These are phyloP conservation scores for Diuraphis noxia DNA, from an alignment of 1,140 invertebrate species.

Conservation along the genomic window DNA sequence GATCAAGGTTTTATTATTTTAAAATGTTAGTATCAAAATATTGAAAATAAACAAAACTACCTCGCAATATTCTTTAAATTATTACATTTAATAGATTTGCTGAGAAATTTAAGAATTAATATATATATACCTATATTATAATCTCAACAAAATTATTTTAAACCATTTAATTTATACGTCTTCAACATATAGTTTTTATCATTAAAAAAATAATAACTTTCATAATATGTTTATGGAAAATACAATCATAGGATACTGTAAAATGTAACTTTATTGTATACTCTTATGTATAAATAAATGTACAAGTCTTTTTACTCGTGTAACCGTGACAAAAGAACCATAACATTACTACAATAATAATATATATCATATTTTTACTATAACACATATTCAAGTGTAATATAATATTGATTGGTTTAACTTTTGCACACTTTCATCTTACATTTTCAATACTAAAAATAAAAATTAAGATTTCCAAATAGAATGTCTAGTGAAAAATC, in stretches of 20 bases:
- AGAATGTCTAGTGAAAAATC: not conserved
- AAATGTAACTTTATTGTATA: not conserved
- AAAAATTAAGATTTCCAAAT: not conserved
- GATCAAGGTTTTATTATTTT: not conserved
- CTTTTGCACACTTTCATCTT: not conserved
- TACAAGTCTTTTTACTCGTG: not conserved
- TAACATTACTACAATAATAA: conserved; percentile 1
- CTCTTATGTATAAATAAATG: conserved; percentile 9
- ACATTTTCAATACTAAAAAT: not conserved
- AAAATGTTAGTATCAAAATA: too few relatives aligned
- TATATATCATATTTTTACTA: not conserved
- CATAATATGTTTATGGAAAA: not conserved
- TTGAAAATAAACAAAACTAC: not conserved
- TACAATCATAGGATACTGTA: not conserved
- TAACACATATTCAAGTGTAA: not conserved
- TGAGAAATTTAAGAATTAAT: not conserved
- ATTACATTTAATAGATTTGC: not conserved
- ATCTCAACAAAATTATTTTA: not conserved
- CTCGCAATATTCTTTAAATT: not conserved
- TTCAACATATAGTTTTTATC: not conserved
- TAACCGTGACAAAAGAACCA: conserved; percentile 1
- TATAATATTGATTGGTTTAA: not conserved
- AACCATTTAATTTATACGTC: too few relatives aligned
- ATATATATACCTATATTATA: not conserved
- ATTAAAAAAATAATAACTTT: not conserved